Evolutionary conservation across 2,888 invertebrate species (phyloP), one percentile per base, ranked within the genome.

Genomic region (Xanthorhoe designata): DNA sequence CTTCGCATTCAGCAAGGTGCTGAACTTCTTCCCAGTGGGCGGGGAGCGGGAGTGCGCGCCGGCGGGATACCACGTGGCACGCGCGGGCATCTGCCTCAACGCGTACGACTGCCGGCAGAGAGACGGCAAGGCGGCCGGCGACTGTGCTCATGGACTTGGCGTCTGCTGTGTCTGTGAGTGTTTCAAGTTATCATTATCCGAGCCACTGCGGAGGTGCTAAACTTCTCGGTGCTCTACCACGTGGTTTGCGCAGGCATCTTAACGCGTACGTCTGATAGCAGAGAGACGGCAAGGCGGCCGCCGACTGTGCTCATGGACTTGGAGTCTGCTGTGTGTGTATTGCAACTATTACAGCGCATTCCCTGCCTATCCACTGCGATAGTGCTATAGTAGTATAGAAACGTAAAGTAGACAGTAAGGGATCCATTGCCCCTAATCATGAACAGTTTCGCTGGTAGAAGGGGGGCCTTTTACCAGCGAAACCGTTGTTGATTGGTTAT

Each of bases 111-210:
- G 97, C 76, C 94, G 96, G 10, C 96, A 96, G 79, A 94, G 97
- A 77, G 95, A 96, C 49, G 95, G 95, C 8, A 85, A 84, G 24
- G 95, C 97, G 0, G 94, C 95, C 45, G 97, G 97, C 0, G 95
- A 96, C 76, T 97, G 97, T 79, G 97, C 97, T 0, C 94, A 96
- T 69, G 97, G 97, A 8, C 96, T 97, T 71, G 97, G 97, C 0
- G 97, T 97, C 9, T 97, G 97, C 82, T 97, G 97, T 86, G 95
- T 97, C 61, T 97, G 97, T 97, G 87, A 95, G 97, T 96, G 50
- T 61, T 61, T 59, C 1, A 17, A 47, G 15, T 17, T 17, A 1
- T 42, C 13, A 13, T 10, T 42, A 0, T 3, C 13, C 2, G 2
- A 9, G 10, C 13, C 13, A 13, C 13, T 13, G 13, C 10, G 13